phyloP scores from a whole-genome alignment of 2,113 vertebrate genomes.

The Aptenodytes forsteri region DNA sequence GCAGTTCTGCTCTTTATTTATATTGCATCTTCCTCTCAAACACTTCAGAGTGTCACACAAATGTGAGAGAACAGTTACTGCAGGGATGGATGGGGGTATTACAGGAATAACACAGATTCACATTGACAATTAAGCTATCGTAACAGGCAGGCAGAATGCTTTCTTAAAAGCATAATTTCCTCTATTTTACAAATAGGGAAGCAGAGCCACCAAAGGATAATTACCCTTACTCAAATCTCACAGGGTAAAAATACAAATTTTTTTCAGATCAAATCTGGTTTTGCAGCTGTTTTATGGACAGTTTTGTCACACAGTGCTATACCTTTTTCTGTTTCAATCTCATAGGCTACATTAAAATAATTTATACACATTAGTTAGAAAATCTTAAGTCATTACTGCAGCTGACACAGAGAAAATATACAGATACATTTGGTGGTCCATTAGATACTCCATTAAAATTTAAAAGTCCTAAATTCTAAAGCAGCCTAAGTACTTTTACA shows the following conservation, averaged over 20 bases:
- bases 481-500: not conserved
- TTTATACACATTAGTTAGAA: not conserved
- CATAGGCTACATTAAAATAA: not conserved
- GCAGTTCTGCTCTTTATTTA: not conserved
- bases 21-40: not conserved
- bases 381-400: not conserved
- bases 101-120: not conserved
- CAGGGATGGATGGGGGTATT: too few species aligned
- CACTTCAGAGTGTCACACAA: not conserved
- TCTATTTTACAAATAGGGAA: not conserved
- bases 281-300: not conserved
- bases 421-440: not conserved
- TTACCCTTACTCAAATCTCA: not conserved
- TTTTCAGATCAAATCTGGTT: not conserved
- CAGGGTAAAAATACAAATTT: not conserved
- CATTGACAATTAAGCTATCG: fast-evolving
- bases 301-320: not conserved
- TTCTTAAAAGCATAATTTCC: not conserved
- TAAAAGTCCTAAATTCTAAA: not conserved
- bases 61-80: not conserved
- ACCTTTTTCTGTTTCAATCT: not conserved
- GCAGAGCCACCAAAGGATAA: not conserved
- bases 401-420: not conserved
- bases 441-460: not conserved
- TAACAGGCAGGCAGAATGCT: not conserved